phyloP scores from a whole-genome alignment of 1,140 invertebrate genomes.

The Mylabris phalerata region DNA sequence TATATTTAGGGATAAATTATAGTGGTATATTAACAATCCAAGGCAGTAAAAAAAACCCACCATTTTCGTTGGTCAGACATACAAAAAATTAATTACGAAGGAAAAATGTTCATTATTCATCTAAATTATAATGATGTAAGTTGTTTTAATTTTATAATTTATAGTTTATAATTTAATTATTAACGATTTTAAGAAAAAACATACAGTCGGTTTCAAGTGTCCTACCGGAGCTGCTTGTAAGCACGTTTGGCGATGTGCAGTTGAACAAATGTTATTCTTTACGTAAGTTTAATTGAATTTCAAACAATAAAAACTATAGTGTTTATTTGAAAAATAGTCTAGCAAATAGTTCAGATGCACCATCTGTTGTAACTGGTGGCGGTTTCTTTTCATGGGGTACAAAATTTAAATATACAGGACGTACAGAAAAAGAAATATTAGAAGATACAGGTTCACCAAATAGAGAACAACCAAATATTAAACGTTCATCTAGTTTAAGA shows the following conservation, averaged over 20 bases:
- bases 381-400: constrained; percentile 91
- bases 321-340: constrained; percentile 51
- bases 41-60: constrained; percentile 83
- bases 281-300: constrained; percentile 63
- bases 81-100: constrained; percentile 93
- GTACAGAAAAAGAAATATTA: constrained; percentile 82
- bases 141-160: background rate
- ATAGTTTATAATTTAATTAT: too few relatives aligned
- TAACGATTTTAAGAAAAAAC: constrained; percentile 76
- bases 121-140: constrained; percentile 60
- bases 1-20: constrained; percentile 93
- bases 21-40: constrained; percentile 92
- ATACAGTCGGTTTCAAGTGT: constrained; percentile 94
- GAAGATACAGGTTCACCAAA: constrained; percentile 56
- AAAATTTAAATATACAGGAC: constrained; percentile 85
- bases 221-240: constrained; percentile 81
- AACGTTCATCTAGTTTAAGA: constrained; percentile 54
- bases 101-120: constrained; percentile 97
- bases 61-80: constrained; percentile 95
- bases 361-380: constrained; percentile 82
- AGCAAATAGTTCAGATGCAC: constrained; percentile 77
- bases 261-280: constrained; percentile 96
- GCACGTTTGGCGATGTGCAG: constrained; percentile 92
- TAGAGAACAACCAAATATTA: constrained; percentile 53
- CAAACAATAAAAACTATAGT: background rate